A percentile compares a stretch with the other conserved stretches of the same genome.
Evolutionary conservation across 2,888 invertebrate genomes (phyloP).

Genomic region (Hydriomena furcata): DNA sequence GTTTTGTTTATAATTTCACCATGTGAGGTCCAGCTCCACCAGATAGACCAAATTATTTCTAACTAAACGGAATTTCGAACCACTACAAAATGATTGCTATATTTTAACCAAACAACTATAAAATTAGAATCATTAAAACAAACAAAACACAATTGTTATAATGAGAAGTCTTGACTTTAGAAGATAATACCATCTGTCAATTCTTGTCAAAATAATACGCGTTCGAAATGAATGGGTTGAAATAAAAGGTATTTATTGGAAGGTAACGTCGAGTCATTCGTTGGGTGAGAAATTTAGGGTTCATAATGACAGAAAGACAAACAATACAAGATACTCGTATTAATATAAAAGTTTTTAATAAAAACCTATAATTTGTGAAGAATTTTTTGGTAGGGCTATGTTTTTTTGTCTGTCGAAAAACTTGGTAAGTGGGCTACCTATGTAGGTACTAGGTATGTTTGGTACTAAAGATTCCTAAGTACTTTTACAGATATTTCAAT

Average conservation of each 20-base stretch:
- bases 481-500: too few species aligned
- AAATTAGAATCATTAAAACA: constrained; percentile 38
- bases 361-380: too few species aligned
- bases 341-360: too few species aligned
- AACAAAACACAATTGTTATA: constrained; percentile 38
- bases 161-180: constrained; percentile 33
- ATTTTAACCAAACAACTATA: constrained; percentile 31
- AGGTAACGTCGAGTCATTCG: constrained; percentile 60
- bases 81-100: constrained; percentile 28
- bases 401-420: too few species aligned
- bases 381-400: too few species aligned
- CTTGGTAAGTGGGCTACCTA: too few species aligned
- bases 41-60: constrained; percentile 17
- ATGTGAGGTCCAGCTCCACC: constrained; percentile 21
- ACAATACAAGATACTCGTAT: not conserved
- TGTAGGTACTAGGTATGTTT: too few species aligned
- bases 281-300: constrained; percentile 38
- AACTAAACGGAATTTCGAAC: constrained; percentile 23
- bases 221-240: constrained; percentile 58
- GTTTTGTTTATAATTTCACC: constrained; percentile 9
- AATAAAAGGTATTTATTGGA: constrained; percentile 72
- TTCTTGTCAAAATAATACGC: constrained; percentile 64
- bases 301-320: constrained; percentile 18
- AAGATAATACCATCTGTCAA: constrained; percentile 65
- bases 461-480: too few species aligned